Conservation (phyloP, 2,113 vertebrate genomes). For the Rhodinocichla rosea region DNA sequence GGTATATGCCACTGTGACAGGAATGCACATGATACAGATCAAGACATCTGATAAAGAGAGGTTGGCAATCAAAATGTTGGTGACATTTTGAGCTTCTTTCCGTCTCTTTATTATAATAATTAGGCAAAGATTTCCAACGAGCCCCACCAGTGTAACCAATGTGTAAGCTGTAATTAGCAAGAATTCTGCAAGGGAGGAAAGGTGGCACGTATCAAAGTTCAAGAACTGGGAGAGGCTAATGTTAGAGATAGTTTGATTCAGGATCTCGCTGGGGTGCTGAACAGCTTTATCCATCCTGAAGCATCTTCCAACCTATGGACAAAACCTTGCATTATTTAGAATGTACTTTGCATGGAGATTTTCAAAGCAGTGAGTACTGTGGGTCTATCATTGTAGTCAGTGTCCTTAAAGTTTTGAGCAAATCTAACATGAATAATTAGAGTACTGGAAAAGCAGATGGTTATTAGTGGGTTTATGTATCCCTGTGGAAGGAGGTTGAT, state of each 20-base stretch:
- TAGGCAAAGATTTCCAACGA: conserved; percentile 76
- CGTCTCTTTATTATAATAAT: conserved; percentile 70
- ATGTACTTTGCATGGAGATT: background rate
- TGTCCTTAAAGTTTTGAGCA: background rate
- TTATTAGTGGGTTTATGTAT: background rate
- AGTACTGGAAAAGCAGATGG: background rate
- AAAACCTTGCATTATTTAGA: background rate
- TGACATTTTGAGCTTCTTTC: conserved; percentile 73
- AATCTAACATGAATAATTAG: background rate
- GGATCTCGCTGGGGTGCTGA: background rate
- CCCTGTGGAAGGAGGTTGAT: background rate
- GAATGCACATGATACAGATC: conserved; percentile 73
- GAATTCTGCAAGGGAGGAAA: conserved; percentile 54
- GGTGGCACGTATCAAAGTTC: conserved; percentile 64
- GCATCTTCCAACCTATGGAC: background rate
- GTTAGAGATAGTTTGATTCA: conserved; percentile 41
- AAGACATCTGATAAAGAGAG: conserved; percentile 75
- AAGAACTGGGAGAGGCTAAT: conserved; percentile 55
- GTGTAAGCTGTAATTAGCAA: conserved; percentile 67
- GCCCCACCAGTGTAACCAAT: conserved; percentile 63
- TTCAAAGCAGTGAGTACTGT: background rate
- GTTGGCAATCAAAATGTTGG: conserved; percentile 73
- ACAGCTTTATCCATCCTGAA: conserved; percentile 48
- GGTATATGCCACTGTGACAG: conserved; percentile 71
- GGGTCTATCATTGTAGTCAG: background rate